A percentile compares a stretch with the other conserved stretches of the same genome.
These are phyloP conservation scores for Emydoidea blandingii DNA, from an alignment of 2,797 vertebrate species.

Conservation along the genomic window DNA sequence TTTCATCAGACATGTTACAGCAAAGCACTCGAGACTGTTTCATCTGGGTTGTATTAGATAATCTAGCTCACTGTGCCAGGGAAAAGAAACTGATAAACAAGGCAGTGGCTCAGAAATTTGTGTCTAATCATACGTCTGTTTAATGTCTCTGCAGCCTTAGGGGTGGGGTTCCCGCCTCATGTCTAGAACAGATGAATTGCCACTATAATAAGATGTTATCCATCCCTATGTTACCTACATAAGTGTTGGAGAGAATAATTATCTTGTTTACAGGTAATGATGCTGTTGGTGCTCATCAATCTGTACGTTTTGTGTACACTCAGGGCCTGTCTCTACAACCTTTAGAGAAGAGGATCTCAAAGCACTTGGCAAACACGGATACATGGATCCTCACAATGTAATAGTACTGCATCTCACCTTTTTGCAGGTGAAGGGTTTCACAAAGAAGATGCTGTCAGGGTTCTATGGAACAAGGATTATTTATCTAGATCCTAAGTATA, in stretches of 20 bases:
- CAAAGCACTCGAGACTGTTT: background rate
- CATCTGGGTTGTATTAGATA: background rate
- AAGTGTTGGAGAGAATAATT: background rate
- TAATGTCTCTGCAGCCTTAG: background rate
- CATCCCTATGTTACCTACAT: background rate
- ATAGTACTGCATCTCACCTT: background rate
- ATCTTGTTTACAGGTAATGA: background rate
- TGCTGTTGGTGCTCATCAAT: background rate
- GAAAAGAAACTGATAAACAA: background rate
- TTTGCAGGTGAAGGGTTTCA: background rate
- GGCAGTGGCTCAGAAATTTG: background rate
- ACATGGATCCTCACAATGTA: background rate
- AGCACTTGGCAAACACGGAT: background rate
- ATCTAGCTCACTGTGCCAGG: background rate
- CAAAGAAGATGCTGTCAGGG: background rate
- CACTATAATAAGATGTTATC: background rate
- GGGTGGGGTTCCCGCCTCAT: background rate
- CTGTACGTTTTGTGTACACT: background rate
- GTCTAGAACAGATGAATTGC: background rate
- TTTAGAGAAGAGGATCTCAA: background rate
- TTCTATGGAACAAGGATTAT: background rate
- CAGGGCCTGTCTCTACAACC: background rate
- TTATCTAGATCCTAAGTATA: background rate
- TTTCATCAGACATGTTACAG: background rate
- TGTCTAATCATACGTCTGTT: background rate